These are phyloP conservation scores for Triplophysa bombifrons DNA, from an alignment of 2,797 vertebrate genomes.

Conservation along the genomic window DNA sequence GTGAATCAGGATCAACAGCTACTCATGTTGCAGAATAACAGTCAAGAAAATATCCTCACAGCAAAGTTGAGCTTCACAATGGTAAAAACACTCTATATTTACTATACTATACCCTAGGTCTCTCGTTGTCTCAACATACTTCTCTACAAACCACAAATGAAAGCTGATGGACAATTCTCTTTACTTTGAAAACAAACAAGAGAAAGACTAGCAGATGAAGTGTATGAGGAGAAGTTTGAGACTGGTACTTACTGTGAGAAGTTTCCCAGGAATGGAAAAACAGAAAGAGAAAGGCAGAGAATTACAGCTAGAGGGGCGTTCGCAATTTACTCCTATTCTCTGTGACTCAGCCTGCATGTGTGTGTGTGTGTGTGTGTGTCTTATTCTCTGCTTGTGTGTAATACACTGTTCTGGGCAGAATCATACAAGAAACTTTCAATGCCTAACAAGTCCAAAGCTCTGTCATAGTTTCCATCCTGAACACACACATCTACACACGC, in stretches of 20 bases:
- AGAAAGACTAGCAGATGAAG: background rate
- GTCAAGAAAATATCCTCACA: background rate
- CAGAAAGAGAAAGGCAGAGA: constrained; percentile 62
- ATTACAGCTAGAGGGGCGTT: constrained; percentile 54
- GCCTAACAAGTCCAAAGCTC: constrained; percentile 73
- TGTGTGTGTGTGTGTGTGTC: constrained; percentile 8
- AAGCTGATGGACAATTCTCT: background rate
- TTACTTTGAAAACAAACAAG: background rate
- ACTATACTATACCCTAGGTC: background rate
- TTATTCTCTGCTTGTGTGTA: constrained; percentile 35
- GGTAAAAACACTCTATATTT: background rate
- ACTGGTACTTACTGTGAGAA: constrained; percentile 73
- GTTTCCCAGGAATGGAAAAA: constrained; percentile 59
- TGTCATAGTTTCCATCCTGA: constrained; percentile 84
- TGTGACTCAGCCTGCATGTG: constrained; percentile 55
- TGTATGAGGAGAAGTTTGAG: constrained; percentile 19
- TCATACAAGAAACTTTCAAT: constrained; percentile 63
- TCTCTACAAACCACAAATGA: background rate
- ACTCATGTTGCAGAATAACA: background rate
- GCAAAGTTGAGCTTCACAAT: background rate
- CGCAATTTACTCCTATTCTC: constrained; percentile 51
- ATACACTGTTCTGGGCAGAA: constrained; percentile 47
- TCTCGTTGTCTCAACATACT: background rate
- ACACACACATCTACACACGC: background rate
- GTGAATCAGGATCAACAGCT: constrained; percentile 17